Percentiles rank a stretch among this genome's conserved stretches.
Evolutionary conservation across 2,797 vertebrate genomes (phyloP).

Genomic region (Lithobates sylvaticus): DNA sequence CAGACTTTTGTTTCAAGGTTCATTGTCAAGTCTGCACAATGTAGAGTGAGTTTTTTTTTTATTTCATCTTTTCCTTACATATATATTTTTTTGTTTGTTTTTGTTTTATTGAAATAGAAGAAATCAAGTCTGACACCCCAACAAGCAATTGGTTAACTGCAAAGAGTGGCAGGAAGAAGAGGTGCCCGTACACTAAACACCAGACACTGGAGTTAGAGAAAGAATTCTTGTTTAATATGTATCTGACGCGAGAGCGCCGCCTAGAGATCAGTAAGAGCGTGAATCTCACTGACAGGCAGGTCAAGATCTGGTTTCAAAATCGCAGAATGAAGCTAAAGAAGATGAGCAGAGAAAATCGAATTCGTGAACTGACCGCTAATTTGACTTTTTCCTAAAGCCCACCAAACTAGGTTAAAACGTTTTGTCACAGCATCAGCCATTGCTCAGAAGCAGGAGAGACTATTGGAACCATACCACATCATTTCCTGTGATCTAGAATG

Average conservation of each 20-base stretch:
- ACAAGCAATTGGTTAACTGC: slow-evolving; percentile 99
- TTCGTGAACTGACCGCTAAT: slow-evolving; percentile 98
- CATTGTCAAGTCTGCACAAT: slow-evolving; percentile 80
- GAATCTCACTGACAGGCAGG: slow-evolving; percentile 99
- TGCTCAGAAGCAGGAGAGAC: slow-evolving; percentile 75
- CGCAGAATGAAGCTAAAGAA: slow-evolving; percentile 99
- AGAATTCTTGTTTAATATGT: slow-evolving; percentile 99
- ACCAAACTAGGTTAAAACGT: slow-evolving; percentile 71
- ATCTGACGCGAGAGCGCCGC: slow-evolving; percentile 99
- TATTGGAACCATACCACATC: slow-evolving; percentile 73
- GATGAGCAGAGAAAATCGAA: slow-evolving; percentile 98
- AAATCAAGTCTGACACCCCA: slow-evolving; percentile 89
- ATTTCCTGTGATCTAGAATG: slow-evolving; percentile 79
- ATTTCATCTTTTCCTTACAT: slow-evolving; percentile 70
- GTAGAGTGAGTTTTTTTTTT: slow-evolving; percentile 69
- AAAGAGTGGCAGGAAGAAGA: slow-evolving; percentile 98
- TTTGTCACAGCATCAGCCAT: slow-evolving; percentile 72
- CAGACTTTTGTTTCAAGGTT: slow-evolving; percentile 74
- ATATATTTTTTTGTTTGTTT: slow-evolving; percentile 41
- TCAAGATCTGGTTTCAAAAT: slow-evolving; percentile 99
- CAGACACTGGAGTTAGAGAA: slow-evolving; percentile 99
- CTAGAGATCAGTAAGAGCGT: slow-evolving; percentile 99
- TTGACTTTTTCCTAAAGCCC: slow-evolving; percentile 96
- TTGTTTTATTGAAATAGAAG: slow-evolving; percentile 85
- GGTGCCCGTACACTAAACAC: slow-evolving; percentile 98